phyloP scores from a whole-genome alignment of 2,888 invertebrate species.

The Neocrepidodera transversa region DNA sequence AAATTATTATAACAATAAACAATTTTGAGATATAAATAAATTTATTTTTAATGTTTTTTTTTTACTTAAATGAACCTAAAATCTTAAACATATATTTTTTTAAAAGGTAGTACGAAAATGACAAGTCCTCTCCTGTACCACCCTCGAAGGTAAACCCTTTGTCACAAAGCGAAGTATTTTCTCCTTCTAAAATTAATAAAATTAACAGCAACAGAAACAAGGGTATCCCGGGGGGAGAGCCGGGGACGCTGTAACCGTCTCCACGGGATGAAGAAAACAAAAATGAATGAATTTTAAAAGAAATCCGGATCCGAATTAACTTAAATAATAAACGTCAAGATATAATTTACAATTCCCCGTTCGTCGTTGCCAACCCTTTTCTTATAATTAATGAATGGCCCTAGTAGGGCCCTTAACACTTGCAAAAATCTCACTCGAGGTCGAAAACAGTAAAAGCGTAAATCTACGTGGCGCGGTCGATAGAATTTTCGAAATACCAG shows the following conservation, averaged over 20 bases:
- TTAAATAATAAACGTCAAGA: constrained; percentile 41
- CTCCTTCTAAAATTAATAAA: constrained; percentile 25
- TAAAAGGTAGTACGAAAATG: too few species aligned
- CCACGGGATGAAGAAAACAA: constrained; percentile 22
- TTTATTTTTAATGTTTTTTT: too few species aligned
- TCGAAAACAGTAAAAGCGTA: neutral
- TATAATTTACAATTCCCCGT: constrained; percentile 40
- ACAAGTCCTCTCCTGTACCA: neutral
- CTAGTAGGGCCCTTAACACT: constrained; percentile 28
- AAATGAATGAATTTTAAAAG: constrained; percentile 39
- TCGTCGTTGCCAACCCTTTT: constrained; percentile 40
- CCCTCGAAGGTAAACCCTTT: constrained; percentile 4
- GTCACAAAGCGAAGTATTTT: constrained; percentile 10
- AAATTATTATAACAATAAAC: too few species aligned
- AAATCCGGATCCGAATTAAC: constrained; percentile 40
- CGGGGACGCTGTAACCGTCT: neutral
- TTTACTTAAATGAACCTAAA: too few species aligned
- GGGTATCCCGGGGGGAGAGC: constrained; percentile 17
- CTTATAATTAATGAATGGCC: constrained; percentile 47
- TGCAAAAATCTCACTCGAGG: constrained; percentile 20
- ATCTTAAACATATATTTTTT: too few species aligned
- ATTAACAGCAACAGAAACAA: constrained; percentile 26
- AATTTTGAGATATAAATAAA: too few species aligned
- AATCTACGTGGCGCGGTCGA: neutral
- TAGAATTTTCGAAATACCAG: neutral